A percentile compares a stretch with the other conserved stretches of the same genome.
Conservation (phyloP, 2,888 invertebrate genomes). For the Anthoptus insignis region DNA sequence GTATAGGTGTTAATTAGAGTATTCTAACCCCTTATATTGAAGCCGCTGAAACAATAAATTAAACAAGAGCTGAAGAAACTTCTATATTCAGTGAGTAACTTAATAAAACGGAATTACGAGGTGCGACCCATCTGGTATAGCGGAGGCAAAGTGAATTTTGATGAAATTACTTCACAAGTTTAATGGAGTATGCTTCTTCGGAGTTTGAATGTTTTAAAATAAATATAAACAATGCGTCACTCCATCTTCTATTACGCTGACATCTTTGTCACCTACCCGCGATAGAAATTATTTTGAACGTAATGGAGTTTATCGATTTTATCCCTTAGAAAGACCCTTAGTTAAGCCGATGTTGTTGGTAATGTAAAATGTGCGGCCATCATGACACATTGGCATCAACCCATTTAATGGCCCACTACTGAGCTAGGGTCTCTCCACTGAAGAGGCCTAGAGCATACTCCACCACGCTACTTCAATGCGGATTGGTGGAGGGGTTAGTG, state of each 20-base stretch:
- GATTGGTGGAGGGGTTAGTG: too few species aligned
- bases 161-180: constrained; percentile 81
- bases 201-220: constrained; percentile 48
- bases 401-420: too few species aligned
- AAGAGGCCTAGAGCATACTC: too few species aligned
- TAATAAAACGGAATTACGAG: constrained; percentile 80
- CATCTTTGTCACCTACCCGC: background rate
- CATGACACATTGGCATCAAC: too few species aligned
- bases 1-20: constrained; percentile 7
- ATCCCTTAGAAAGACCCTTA: too few species aligned
- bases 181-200: constrained; percentile 73
- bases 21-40: constrained; percentile 22
- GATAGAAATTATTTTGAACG: too few species aligned
- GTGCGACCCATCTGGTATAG: constrained; percentile 78
- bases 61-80: constrained; percentile 63
- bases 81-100: constrained; percentile 74
- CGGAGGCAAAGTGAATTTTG: constrained; percentile 81
- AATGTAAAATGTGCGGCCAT: too few species aligned
- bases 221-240: constrained; percentile 38
- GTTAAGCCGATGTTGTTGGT: too few species aligned
- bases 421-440: too few species aligned
- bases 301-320: too few species aligned
- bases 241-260: constrained; percentile 30
- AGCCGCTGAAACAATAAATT: constrained; percentile 45
- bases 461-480: too few species aligned